A percentile compares a stretch with the other conserved stretches of the same genome.
phyloP scores from a whole-genome alignment of 1,140 invertebrate species.

The Drosophila leontia region DNA sequence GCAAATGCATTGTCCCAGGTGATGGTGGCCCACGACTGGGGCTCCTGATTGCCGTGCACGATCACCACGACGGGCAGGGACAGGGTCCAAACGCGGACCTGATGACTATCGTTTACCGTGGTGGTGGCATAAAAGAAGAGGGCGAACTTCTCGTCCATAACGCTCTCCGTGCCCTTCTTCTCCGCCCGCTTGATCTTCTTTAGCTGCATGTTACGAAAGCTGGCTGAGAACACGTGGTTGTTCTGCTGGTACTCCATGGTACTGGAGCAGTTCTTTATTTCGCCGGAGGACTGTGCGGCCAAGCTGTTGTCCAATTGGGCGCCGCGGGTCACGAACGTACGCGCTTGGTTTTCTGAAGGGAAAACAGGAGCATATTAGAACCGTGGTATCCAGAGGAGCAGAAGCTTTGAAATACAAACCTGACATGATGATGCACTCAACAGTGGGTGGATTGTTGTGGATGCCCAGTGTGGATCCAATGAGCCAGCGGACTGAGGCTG shows the following conservation, averaged over 20 bases:
- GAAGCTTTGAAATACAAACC: slow-evolving; percentile 23
- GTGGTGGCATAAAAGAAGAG: slow-evolving; percentile 93
- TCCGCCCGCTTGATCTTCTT: slow-evolving; percentile 97
- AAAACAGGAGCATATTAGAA: background rate
- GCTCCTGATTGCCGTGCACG: slow-evolving; percentile 98
- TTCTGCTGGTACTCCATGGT: slow-evolving; percentile 98
- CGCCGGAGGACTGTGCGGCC: slow-evolving; percentile 89
- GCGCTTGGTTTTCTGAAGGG: slow-evolving; percentile 71
- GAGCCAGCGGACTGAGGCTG: slow-evolving; percentile 95
- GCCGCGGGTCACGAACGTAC: slow-evolving; percentile 68
- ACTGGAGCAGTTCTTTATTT: slow-evolving; percentile 97
- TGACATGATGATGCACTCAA: slow-evolving; percentile 86
- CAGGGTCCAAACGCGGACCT: slow-evolving; percentile 90
- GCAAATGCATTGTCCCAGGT: slow-evolving; percentile 99
- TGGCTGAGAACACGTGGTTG: slow-evolving; percentile 91
- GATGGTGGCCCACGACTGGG: slow-evolving; percentile 98
- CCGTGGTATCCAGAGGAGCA: too few relatives aligned
- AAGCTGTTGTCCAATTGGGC: slow-evolving; percentile 64
- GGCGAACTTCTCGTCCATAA: slow-evolving; percentile 99
- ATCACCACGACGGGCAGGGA: slow-evolving; percentile 99
- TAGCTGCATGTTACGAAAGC: slow-evolving; percentile 96
- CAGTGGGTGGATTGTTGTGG: slow-evolving; percentile 96
- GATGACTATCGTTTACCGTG: slow-evolving; percentile 71
- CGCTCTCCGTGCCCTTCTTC: slow-evolving; percentile 97
- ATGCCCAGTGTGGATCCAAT: slow-evolving; percentile 97